phyloP scores from a whole-genome alignment of 1,140 invertebrate species.

The Platyscapa corneri region DNA sequence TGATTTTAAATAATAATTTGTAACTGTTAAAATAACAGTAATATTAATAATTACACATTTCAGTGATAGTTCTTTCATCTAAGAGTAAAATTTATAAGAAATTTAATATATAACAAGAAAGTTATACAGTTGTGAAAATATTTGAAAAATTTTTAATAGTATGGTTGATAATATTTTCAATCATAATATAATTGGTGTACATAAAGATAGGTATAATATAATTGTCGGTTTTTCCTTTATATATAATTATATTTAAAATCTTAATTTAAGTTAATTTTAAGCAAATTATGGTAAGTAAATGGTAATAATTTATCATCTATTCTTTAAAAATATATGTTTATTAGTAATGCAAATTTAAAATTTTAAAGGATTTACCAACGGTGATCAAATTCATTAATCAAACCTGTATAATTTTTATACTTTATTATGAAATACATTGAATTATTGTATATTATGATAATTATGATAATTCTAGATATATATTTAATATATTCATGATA shows the following conservation, averaged over 20 bases:
- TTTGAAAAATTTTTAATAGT: neutral
- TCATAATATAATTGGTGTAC: neutral
- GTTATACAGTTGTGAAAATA: neutral
- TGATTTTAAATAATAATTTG: neutral
- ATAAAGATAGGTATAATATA: neutral
- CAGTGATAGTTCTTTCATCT: neutral
- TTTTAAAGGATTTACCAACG: neutral
- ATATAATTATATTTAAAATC: constrained; percentile 9
- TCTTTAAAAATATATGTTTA: neutral
- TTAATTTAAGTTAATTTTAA: constrained; percentile 21
- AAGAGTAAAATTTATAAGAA: neutral
- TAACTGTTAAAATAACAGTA: neutral
- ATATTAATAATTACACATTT: neutral
- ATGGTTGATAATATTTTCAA: neutral
- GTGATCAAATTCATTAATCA: neutral
- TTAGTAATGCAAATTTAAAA: constrained; percentile 25
- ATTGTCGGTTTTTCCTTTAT: neutral
- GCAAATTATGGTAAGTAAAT: constrained; percentile 49
- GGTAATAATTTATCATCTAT: constrained; percentile 45
- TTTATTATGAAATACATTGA: no score
- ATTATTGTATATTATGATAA: no score
- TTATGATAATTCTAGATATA: neutral
- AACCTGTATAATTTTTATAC: no score
- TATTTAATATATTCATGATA: no score
- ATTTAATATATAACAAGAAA: neutral